Base-by-base conservation (phyloP, 2,113 vertebrate species). In the Tenebrosternarchus preto region DNA sequence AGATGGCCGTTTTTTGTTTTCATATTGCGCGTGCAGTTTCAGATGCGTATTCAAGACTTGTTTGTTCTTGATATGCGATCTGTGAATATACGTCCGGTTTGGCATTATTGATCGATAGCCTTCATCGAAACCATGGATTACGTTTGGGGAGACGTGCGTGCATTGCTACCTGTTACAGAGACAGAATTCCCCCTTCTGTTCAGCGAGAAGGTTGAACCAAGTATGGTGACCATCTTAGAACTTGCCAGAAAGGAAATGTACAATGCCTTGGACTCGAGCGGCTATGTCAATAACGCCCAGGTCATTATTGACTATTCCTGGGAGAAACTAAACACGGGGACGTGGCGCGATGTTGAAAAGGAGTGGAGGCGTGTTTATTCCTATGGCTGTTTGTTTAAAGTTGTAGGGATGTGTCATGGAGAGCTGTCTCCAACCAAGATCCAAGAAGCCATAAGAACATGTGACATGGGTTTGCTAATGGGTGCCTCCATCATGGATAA, bases 381-480 rank as follows among this genome's bases (percentile, higher is more conserved):
- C 0, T 93, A 94, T 0, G 94, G 95, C 80, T 97, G 96, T 87
- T 91, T 97, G 0, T 94, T 97, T 77, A 96, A 95, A 80, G 93
- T 89, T 22, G 84, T 92, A 3, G 90, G 93, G 2, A 83, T 95
- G 67, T 97, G 95, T 57, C 25, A 80, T 8, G 81, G 68, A 12
- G 66, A 73, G 0, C 82, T 88, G 0, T 84, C 85, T 0, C 66
- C 84, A 20, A 82, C 67, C 0, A 83, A 86, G 2, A 12, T 91
- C 9, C 71, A 82, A 0, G 82, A 91, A 16, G 95, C 95, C 20
- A 85, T 98, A 50, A 91, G 84, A 53, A 92, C 91, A 24, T 99
- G 97, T 61, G 97, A 99, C 89, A 89, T 97, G 95, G 95, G 95
- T 56, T 90, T 98, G 76, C 92, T 99, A 11, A 94, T 98, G 95